Evolutionary conservation across 2,888 invertebrate genomes (phyloP), one percentile per base, ranked within the genome.

Genomic region (Mactromeris polynyma): DNA sequence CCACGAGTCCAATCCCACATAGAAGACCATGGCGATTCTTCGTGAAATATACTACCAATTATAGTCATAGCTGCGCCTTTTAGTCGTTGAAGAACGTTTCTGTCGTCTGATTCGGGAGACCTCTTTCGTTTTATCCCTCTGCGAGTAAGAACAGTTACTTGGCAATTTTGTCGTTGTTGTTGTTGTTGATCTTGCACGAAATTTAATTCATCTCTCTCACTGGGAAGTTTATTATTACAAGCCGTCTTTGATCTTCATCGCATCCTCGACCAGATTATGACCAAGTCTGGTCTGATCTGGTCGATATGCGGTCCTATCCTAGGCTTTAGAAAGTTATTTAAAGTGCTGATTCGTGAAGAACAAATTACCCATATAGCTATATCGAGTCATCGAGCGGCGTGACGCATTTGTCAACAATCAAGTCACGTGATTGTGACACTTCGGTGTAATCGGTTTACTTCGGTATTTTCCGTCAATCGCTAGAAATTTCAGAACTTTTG

Each of bases 41-140:
- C 83, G 21, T 73, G 82, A 3, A 86, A 77, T 11, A 86, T 33
- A 26, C 51, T n/a, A 9, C 83, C 80, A 14, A 89, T 31, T 31
- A 89, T 85, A 64, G 81, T 86, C 89, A 89, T 89, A 58, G 86
- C 89, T 19, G 46, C 64, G 11, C 69, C 40, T 78, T 89, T 89
- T 21, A 84, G 9, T 51, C 64, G 42, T 26, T 84, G 46, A 31
- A 86, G n/a, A 79, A 85, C 46, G 11, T 64, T 79, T 79, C 42
- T 64, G 3, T 42, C 78, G 21, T 42, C 38, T 69, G 36, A 19
- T 36, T 38, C 40, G 21, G 36, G 19, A 31, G n/a, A 11, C 31
- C 80, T 54, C 58, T 85, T 85, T 80, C 85, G 51, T 38, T 85
- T 85, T 9, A 80, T 80, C 31, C 85, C 85, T 78, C 77, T 42